These are phyloP conservation scores for Siderastrea siderea DNA, from an alignment of 92 coral and sea anemone genomes.

Conservation along the genomic window DNA sequence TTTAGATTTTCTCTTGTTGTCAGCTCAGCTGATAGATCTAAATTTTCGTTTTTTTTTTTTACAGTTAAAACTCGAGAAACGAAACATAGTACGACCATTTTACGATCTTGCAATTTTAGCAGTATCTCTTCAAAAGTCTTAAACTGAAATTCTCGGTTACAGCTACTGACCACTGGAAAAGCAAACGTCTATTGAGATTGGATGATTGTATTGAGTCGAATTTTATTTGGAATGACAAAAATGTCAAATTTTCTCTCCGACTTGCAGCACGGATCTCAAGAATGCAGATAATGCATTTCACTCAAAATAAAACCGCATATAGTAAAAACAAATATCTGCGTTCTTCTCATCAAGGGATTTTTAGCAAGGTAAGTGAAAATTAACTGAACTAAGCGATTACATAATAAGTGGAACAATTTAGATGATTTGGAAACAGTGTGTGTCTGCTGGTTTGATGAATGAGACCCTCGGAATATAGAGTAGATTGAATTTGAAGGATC, in stretches of 20 bases:
- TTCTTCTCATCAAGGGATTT: neutral
- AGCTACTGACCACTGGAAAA: neutral
- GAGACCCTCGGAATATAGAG: too few relatives aligned
- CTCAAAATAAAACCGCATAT: neutral
- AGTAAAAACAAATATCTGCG: neutral
- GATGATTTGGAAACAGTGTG: too few relatives aligned
- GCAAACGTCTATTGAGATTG: neutral
- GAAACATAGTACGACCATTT: neutral
- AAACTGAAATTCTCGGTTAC: neutral
- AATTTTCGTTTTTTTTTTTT: too few relatives aligned
- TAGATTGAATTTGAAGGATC: too few relatives aligned
- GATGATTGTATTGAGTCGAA: neutral
- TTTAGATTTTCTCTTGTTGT: too few relatives aligned
- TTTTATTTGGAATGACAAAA: conserved; percentile 19
- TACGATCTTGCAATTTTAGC: too few relatives aligned
- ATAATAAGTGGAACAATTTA: too few relatives aligned
- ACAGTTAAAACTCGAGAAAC: neutral
- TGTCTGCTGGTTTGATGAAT: too few relatives aligned
- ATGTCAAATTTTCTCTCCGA: neutral
- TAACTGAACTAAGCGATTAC: conserved; percentile 8
- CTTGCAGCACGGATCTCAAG: neutral
- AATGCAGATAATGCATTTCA: neutral
- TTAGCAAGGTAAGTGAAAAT: neutral
- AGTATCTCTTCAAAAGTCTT: neutral
- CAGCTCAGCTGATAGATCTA: too few relatives aligned